Conservation (phyloP, 2,888 invertebrate genomes). For the Amblyteles armatorius region DNA sequence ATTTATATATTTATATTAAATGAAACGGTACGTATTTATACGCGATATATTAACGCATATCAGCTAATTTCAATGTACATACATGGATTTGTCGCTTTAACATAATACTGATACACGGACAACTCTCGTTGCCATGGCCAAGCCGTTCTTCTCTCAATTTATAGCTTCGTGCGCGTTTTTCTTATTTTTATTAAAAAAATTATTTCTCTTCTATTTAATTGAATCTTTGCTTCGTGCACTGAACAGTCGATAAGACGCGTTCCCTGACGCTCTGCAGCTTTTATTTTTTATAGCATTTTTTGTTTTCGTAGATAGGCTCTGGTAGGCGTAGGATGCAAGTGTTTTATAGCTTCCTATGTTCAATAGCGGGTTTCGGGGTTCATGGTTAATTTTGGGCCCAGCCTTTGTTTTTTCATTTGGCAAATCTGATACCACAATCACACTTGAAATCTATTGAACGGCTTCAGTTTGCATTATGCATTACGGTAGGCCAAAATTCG, state of each 20-base stretch:
- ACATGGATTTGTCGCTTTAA: slow-evolving; percentile 74
- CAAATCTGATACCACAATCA: slow-evolving; percentile 77
- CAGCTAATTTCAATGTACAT: slow-evolving; percentile 45
- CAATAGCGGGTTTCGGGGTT: slow-evolving; percentile 41
- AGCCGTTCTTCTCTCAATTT: slow-evolving; percentile 65
- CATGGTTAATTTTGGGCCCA: slow-evolving; percentile 57
- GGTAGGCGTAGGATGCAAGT: slow-evolving; percentile 9
- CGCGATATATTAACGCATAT: slow-evolving; percentile 74
- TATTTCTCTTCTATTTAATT: neutral
- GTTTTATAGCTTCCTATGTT: slow-evolving; percentile 7
- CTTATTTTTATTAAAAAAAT: neutral
- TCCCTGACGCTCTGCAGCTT: neutral
- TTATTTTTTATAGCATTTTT: neutral
- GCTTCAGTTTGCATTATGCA: slow-evolving; percentile 68
- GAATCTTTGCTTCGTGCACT: neutral
- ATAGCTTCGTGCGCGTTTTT: neutral
- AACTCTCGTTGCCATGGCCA: slow-evolving; percentile 74
- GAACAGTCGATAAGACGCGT: neutral
- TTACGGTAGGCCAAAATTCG: slow-evolving; percentile 46
- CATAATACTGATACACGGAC: slow-evolving; percentile 82
- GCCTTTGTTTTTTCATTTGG: slow-evolving; percentile 69
- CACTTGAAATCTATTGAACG: slow-evolving; percentile 81
- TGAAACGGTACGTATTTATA: slow-evolving; percentile 78
- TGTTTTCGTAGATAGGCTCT: slow-evolving; percentile 11
- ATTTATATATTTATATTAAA: slow-evolving; percentile 75